A percentile compares a stretch with the other conserved stretches of the same genome.
These are phyloP conservation scores for Acanthosepion lycidas DNA, from an alignment of 2,888 invertebrate species.

Conservation along the genomic window DNA sequence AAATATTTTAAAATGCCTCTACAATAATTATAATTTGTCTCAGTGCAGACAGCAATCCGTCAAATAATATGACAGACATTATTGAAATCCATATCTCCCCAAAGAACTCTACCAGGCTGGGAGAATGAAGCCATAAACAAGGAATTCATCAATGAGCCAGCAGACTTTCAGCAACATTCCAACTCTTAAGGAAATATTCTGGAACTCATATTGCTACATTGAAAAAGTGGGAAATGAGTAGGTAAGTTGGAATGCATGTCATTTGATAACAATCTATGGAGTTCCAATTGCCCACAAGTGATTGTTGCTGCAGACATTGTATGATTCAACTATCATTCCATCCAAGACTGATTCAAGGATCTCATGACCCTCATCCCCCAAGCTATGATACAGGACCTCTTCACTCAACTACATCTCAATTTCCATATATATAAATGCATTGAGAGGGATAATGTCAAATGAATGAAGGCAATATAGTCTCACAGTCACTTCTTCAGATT, in stretches of 20 bases:
- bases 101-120: constrained; percentile 49
- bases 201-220: constrained; percentile 52
- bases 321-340: constrained; percentile 68
- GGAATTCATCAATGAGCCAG: constrained; percentile 49
- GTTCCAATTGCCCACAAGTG: constrained; percentile 60
- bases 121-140: constrained; percentile 43
- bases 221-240: constrained; percentile 54
- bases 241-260: constrained; percentile 66
- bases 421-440: too few species aligned
- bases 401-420: too few species aligned
- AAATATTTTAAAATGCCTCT: too few species aligned
- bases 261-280: constrained; percentile 53
- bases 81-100: constrained; percentile 53
- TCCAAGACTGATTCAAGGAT: constrained; percentile 25
- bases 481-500: too few species aligned
- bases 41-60: constrained; percentile 54
- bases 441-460: too few species aligned
- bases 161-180: constrained; percentile 55
- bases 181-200: constrained; percentile 54
- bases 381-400: too few species aligned
- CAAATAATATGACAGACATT: constrained; percentile 52
- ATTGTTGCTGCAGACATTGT: constrained; percentile 71
- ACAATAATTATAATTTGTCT: constrained; percentile 49
- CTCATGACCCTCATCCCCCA: too few species aligned
- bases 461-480: too few species aligned